Evolutionary conservation across 2,888 invertebrate genomes (phyloP), one percentile per base, ranked within the genome.

Genomic region (Lomographa bimaculata): DNA sequence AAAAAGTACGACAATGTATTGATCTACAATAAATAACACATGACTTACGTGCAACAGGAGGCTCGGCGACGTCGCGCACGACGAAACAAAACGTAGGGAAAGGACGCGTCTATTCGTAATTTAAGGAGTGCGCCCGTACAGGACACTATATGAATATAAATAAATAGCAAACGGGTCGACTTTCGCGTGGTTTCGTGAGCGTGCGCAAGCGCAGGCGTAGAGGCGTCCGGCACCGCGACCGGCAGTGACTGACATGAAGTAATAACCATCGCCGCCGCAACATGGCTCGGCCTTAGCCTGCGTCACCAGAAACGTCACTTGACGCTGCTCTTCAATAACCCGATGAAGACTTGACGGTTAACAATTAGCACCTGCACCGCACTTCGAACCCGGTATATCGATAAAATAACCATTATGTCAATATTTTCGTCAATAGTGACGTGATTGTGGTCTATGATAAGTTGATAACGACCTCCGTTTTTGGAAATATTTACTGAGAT

Each of bases 71-170:
- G 39, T 25, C 26, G 30, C 35, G 54, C 50, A 59, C 50, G 49
- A 54, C 59, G 46, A n/a, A n/a, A n/a, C n/a, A n/a, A n/a, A n/a
- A n/a, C 54, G 51, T 57, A 58, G 57, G 57, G 57, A 60, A 70
- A 71, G 69, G 70, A 71, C 60, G 60, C 61, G 46, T 55, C 25
- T 32, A 32, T 61, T 64, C 69, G 70, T 75, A 33, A 43, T 35
- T 71, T 65, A 65, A 73, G 71, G 70, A 69, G 60, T 56, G 71
- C 57, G 61, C 55, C 58, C 59, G 57, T 44, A 56, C 53, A 57
- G 63, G 64, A 71, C 79, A 70, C 71, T 56, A 54, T 53, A 62
- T 71, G 82, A 85, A 83, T 83, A 81, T 75, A 73, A 81, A 78
- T 74, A 77, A 71, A 71, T 60, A 59, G 43, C 57, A 62, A 72